These are phyloP conservation scores for Medauroidea extradentata DNA, from an alignment of 1,140 invertebrate species.

Conservation along the genomic window DNA sequence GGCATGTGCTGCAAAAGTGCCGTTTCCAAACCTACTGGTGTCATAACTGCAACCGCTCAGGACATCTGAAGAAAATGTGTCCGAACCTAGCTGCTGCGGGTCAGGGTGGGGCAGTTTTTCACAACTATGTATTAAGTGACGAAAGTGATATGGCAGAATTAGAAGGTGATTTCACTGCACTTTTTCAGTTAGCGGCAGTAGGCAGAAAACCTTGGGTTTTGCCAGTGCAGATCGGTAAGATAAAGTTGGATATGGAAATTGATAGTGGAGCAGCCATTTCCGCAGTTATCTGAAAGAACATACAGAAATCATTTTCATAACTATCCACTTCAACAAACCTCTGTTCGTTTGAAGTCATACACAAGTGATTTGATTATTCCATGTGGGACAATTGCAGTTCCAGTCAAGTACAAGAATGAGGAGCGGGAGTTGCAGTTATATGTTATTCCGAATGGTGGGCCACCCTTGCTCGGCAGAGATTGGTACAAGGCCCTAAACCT, in stretches of 20 bases:
- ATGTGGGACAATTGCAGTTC: neutral
- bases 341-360: neutral
- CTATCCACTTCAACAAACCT: neutral
- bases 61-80: neutral
- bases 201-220: neutral
- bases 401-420: neutral
- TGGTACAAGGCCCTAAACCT: conserved; percentile 21
- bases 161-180: neutral
- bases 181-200: neutral
- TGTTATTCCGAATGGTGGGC: no score
- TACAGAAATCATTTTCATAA: neutral
- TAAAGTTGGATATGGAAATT: neutral
- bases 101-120: neutral
- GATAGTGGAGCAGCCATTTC: neutral
- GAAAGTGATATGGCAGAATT: neutral
- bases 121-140: neutral
- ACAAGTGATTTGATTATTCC: neutral
- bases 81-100: neutral
- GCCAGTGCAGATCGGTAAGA: neutral
- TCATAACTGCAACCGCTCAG: neutral
- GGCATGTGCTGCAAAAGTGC: neutral
- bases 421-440: no score
- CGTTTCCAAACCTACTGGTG: neutral
- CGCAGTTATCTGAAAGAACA: neutral
- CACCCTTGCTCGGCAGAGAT: conserved; percentile 24